Evolutionary conservation across 2,888 invertebrate species (phyloP).

Genomic region (Drosophila phalerata): DNA sequence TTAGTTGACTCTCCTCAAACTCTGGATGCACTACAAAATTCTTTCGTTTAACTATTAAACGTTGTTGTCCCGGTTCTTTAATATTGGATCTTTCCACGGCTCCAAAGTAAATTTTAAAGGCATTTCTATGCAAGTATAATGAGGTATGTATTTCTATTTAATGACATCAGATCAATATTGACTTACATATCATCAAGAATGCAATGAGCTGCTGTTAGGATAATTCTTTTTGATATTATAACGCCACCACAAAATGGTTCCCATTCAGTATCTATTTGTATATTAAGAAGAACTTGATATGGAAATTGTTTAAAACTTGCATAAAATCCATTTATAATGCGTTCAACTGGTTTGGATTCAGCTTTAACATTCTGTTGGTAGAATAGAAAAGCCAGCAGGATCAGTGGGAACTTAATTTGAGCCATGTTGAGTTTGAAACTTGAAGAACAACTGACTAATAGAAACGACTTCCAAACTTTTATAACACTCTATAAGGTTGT

Average conservation of each 20-base stretch:
- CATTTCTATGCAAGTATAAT: background rate
- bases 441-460: background rate
- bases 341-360: background rate
- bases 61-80: conserved; percentile 19
- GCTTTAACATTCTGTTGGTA: background rate
- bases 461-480: background rate
- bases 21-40: conserved; percentile 17
- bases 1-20: fast-evolving
- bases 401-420: background rate
- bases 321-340: conserved; percentile 23
- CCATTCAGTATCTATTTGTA: too few relatives aligned
- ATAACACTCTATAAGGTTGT: background rate
- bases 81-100: conserved; percentile 11
- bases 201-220: conserved; percentile 39
- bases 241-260: background rate
- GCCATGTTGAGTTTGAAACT: background rate
- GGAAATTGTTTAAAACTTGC: conserved; percentile 28
- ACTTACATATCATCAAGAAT: background rate
- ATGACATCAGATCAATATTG: too few relatives aligned
- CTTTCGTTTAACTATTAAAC: background rate
- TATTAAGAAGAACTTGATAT: conserved; percentile 13
- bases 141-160: too few relatives aligned
- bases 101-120: conserved; percentile 6
- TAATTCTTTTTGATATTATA: conserved; percentile 15
- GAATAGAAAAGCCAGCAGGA: background rate